Conservation (phyloP, 1,140 invertebrate species). For the Bactericera cockerelli region DNA sequence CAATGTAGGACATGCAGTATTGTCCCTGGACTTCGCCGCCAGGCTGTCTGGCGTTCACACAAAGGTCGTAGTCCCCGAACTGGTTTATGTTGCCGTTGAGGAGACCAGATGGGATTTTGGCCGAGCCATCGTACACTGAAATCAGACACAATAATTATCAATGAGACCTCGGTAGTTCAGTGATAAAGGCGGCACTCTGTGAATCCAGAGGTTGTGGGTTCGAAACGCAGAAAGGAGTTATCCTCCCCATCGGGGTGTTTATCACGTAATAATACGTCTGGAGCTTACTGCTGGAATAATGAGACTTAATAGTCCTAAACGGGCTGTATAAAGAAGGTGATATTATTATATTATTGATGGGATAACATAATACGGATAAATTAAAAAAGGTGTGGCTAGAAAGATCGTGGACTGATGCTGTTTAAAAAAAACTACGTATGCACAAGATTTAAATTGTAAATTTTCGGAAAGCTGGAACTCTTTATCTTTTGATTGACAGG, state of each 20-base stretch:
- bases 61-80: slow-evolving; percentile 45
- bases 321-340: too few species aligned
- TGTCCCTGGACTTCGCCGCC: slow-evolving; percentile 35
- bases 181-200: too few species aligned
- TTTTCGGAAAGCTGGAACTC: slow-evolving; percentile 12
- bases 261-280: too few species aligned
- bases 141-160: slow-evolving; percentile 24
- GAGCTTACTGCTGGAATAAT: too few species aligned
- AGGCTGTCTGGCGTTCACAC: slow-evolving; percentile 30
- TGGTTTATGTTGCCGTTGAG: slow-evolving; percentile 47
- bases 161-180: slow-evolving; percentile 1
- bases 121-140: slow-evolving; percentile 45
- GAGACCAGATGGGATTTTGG: slow-evolving; percentile 42
- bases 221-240: neutral
- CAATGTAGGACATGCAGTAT: slow-evolving; percentile 43
- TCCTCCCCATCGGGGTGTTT: slow-evolving; percentile 5
- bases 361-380: slow-evolving; percentile 26
- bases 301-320: too few species aligned
- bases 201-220: too few species aligned
- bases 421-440: slow-evolving; percentile 16
- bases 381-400: too few species aligned
- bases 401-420: slow-evolving; percentile 15
- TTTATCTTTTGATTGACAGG: too few species aligned
- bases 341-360: too few species aligned
- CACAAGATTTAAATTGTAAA: slow-evolving; percentile 17